A percentile compares a stretch with the other conserved stretches of the same genome.
Evolutionary conservation across 2,888 invertebrate genomes (phyloP).

Genomic region (Galeruca laticollis): DNA sequence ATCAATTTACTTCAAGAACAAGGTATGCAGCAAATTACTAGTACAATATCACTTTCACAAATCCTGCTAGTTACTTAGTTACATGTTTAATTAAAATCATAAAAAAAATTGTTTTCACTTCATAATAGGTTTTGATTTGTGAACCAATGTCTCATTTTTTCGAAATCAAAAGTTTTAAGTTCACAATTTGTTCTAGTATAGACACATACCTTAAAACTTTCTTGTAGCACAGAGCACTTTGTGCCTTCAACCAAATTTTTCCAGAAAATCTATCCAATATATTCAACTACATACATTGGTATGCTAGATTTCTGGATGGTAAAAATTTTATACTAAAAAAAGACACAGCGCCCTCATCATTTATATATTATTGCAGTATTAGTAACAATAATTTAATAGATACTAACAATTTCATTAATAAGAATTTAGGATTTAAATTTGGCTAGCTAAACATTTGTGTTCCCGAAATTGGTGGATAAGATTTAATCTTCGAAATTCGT

Average conservation of each 20-base stretch:
- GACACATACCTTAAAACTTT: not conserved
- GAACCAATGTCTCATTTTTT: no score
- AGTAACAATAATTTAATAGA: constrained; percentile 37
- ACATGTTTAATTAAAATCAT: no score
- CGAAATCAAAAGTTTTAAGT: no score
- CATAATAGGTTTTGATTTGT: no score
- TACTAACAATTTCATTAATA: constrained; percentile 39
- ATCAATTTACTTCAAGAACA: constrained; percentile 9
- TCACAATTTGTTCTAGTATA: not conserved
- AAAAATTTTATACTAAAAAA: not conserved
- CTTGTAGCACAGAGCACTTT: not conserved
- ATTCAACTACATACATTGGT: not conserved
- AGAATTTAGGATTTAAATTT: constrained; percentile 37
- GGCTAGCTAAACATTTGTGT: constrained; percentile 38
- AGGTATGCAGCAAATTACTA: not conserved
- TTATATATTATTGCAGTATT: constrained; percentile 36
- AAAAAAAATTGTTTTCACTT: no score
- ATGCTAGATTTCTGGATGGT: not conserved
- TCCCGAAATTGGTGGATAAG: constrained; percentile 30
- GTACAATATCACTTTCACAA: not conserved
- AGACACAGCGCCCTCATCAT: not conserved
- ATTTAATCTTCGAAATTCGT: constrained; percentile 29
- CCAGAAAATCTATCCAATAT: not conserved
- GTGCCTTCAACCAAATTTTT: not conserved
- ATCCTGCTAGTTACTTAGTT: no score